Evolutionary conservation across 1,140 invertebrate species (phyloP), one percentile per base, ranked within the genome.

Genomic region (Megathymus violae): DNA sequence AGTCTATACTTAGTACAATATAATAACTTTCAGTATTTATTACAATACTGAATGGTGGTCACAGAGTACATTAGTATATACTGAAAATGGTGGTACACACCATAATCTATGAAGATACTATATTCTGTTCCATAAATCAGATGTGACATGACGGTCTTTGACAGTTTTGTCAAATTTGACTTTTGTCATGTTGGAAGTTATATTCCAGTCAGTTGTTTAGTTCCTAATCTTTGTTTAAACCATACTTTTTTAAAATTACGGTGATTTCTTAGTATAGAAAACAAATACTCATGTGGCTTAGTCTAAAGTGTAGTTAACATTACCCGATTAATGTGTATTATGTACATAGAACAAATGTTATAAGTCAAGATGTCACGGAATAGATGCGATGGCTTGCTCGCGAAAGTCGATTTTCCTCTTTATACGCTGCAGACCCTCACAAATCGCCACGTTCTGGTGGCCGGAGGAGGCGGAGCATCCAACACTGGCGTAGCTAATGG

Each of bases 401-500:
- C 96, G 63, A 93, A 94, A 71, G 95, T 98, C 27, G 97, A 98
- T 94, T 99, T 98, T 92, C 98, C 98, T 0, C 92, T 98, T 13
- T 99, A 99, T 85, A 95, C 95, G 0, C 92, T 99, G 15, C 95
- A 97, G 87, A 96, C 97, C 91, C 91, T 99, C 25, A 97, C 97
- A 17, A 97, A 96, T 90, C 94, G 97, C 62, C 97, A 99, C 92
- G 95, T 99, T 75, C 90, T 99, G 43, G 97, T 99, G 22, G 98
- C 96, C 66, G 98, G 98, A 40, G 98, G 98, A 46, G 98, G 98
- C 54, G 98, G 98, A 46, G 95, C 96, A 11, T 95, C 97, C 13
- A 99, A 98, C 91, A 99, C 98, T 40, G 98, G 98, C 15, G 96
- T 99, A 61, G 95, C 95, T 11, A 99, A 99, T 94, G 97, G 97